A percentile compares a stretch with the other conserved stretches of the same genome.
phyloP scores from a whole-genome alignment of 23 tunicate genomes.

The Oikopleura dioica region DNA sequence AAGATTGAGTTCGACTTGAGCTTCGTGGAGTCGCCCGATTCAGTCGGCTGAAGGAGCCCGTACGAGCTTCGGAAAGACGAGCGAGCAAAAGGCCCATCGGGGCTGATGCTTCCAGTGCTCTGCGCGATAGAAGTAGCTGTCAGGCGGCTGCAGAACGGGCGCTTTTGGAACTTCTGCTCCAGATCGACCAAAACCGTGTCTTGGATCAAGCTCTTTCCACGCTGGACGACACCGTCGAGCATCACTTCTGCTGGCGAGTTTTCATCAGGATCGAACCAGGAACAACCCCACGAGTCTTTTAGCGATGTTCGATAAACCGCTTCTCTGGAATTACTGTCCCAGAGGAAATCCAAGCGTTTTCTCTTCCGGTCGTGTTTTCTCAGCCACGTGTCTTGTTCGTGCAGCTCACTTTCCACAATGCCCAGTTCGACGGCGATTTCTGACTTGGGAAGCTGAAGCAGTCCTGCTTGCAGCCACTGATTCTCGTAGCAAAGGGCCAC shows the following conservation, averaged over 20 bases:
- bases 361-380: slow-evolving; percentile 52
- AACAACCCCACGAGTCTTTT: neutral
- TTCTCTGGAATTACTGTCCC: slow-evolving; percentile 24
- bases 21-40: too few species aligned
- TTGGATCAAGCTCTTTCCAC: neutral
- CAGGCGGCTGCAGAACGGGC: neutral
- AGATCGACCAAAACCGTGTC: neutral
- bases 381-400: slow-evolving; percentile 34
- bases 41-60: too few species aligned
- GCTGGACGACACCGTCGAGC: neutral
- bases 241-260: neutral
- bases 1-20: too few species aligned
- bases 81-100: too few species aligned
- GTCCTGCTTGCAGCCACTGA: slow-evolving; percentile 73
- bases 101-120: too few species aligned
- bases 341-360: slow-evolving; percentile 43
- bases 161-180: neutral
- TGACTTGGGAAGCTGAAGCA: slow-evolving; percentile 36
- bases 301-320: neutral
- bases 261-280: neutral
- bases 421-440: slow-evolving; percentile 29
- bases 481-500: neutral
- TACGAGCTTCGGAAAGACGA: too few species aligned
- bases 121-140: neutral
- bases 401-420: slow-evolving; percentile 24